These are phyloP conservation scores for Calephelis perditalis DNA, from an alignment of 2,888 invertebrate genomes.

Conservation along the genomic window DNA sequence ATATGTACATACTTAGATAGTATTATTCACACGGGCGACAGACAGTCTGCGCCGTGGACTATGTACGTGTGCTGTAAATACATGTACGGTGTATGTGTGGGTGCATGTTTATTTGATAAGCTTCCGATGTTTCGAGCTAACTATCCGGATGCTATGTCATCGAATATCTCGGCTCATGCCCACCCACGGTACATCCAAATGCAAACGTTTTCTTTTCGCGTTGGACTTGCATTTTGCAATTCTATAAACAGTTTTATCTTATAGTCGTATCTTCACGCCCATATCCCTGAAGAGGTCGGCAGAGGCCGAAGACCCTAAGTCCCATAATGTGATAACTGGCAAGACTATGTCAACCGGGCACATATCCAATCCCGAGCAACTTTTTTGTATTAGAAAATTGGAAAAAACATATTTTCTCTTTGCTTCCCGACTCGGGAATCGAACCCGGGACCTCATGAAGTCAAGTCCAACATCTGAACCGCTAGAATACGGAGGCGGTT, in stretches of 20 bases:
- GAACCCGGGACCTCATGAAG: too few species aligned
- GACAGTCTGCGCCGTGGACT: constrained; percentile 68
- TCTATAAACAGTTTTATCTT: not conserved
- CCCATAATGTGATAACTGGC: too few species aligned
- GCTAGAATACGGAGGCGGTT: too few species aligned
- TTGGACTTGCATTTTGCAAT: not conserved
- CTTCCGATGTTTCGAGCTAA: constrained; percentile 67
- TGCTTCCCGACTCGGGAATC: too few species aligned
- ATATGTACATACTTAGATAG: constrained; percentile 64
- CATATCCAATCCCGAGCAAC: too few species aligned
- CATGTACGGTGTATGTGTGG: constrained; percentile 53
- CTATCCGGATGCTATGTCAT: constrained; percentile 63
- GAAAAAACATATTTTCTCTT: too few species aligned
- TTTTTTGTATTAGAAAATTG: too few species aligned
- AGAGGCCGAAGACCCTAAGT: too few species aligned
- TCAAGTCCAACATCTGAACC: too few species aligned
- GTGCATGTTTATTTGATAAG: constrained; percentile 72
- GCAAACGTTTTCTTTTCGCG: constrained; percentile 21
- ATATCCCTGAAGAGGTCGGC: too few species aligned
- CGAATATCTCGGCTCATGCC: constrained; percentile 56
- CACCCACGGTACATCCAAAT: constrained; percentile 48
- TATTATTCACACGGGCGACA: constrained; percentile 73
- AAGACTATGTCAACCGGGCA: too few species aligned
- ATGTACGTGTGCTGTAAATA: constrained; percentile 63
- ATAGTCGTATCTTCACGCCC: too few species aligned